Conservation (phyloP, 37 sponge, comb jelly and placozoan genomes). For the Hexactinellida sp. region DNA sequence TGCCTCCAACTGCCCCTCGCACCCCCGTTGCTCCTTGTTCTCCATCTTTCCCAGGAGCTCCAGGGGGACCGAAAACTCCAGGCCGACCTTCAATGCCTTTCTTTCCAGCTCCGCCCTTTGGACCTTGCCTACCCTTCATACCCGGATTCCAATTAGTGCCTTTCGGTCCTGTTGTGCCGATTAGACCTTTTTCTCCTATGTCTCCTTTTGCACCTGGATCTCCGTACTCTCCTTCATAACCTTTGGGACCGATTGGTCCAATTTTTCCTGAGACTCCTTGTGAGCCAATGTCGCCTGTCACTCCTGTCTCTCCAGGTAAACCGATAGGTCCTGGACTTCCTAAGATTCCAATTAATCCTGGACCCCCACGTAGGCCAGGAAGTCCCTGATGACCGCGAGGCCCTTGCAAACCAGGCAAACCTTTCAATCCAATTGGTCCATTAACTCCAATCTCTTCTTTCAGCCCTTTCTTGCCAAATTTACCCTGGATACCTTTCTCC, state of each 20-base stretch:
- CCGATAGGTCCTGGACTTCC: background rate
- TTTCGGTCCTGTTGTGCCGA: background rate
- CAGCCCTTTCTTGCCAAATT: background rate
- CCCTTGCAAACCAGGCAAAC: background rate
- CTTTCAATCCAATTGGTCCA: background rate
- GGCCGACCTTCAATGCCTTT: conserved; percentile 17
- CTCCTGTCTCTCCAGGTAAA: background rate
- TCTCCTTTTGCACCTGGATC: conserved; percentile 21
- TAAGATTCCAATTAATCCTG: background rate
- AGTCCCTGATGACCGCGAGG: background rate
- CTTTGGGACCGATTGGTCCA: background rate
- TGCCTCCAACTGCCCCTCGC: background rate
- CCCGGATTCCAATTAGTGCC: conserved; percentile 12
- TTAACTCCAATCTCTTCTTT: background rate
- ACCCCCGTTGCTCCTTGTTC: background rate
- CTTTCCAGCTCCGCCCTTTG: background rate
- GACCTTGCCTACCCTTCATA: background rate
- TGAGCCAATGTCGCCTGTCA: background rate
- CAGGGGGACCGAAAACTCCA: background rate
- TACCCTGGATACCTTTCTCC: background rate
- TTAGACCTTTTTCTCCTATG: background rate
- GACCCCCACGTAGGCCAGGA: background rate
- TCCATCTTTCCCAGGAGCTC: background rate
- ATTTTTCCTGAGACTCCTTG: background rate
- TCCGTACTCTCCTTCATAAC: background rate